Evolutionary conservation across 2,113 vertebrate genomes (phyloP), one percentile per base, ranked within the genome.

Genomic region (Casuarius casuarius): DNA sequence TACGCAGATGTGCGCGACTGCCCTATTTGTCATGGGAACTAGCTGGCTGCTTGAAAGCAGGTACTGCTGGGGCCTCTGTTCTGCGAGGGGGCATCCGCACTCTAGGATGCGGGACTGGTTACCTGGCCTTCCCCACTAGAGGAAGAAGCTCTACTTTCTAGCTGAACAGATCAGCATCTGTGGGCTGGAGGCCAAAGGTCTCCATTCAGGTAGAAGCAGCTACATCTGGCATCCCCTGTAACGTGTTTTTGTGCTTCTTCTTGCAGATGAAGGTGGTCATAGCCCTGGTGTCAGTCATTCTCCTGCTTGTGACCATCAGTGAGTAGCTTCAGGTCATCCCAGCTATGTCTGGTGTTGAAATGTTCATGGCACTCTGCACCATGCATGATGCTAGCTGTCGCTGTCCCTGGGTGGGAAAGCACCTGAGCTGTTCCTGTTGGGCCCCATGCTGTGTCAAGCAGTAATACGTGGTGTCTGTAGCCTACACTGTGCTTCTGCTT

Each of bases 291-390:
- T 98, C 98, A 4, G 70, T 98, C 18, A 83, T 98, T 80, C 98
- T 99, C 61, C 98, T 99, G 95, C 98, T 99, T 10, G 98, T 99
- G 88, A 99, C 99, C 95, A 99, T 99, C 20, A 98, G 99, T 99
- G 98, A 98, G 99, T 99, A 97, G 91, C 75, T 85, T 40, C 52
- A 52, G 51, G 22, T 70, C 72, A 28, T 33, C 63, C 35, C 59
- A 78, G 44, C 35, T 5, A 0, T 10, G 18, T 12, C 54, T 84
- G 66, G 6, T 13, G 5, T 7, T 21, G n/a, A 89, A 67, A 21
- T n/a, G 12, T 1, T 52, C 0, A 0, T 65, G 76, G 59, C 35
- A 13, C 6, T 78, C 7, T 7, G 1, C 9, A 18, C 25, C 4
- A 3, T 10, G 67, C 68, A 40, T 48, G 42, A 54, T 66, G 29